A percentile compares a stretch with the other conserved stretches of the same genome.
These are phyloP conservation scores for Trichomycterus rosablanca DNA, from an alignment of 2,113 vertebrate species.

Conservation along the genomic window DNA sequence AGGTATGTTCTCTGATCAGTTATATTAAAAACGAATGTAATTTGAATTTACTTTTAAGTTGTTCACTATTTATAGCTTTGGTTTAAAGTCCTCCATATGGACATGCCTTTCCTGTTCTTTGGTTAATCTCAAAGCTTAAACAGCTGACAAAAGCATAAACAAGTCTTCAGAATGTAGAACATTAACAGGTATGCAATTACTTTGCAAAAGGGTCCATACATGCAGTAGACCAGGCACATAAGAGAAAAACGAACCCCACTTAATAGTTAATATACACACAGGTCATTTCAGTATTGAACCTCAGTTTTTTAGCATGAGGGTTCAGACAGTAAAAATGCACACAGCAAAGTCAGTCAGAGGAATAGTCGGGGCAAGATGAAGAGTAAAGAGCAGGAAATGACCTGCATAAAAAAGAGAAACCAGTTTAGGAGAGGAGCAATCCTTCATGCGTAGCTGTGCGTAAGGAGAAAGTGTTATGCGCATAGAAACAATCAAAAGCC, in stretches of 20 bases:
- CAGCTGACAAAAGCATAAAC: constrained; percentile 11
- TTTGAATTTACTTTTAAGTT: too few relatives aligned
- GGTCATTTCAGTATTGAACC: neutral
- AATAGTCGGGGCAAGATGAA: neutral
- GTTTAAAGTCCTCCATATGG: constrained; percentile 1
- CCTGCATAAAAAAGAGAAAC: constrained; percentile 1
- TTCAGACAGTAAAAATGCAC: neutral
- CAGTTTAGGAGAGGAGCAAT: constrained; percentile 2
- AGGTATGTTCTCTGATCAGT: neutral
- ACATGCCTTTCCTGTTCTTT: constrained; percentile 24
- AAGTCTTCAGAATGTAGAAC: constrained; percentile 9
- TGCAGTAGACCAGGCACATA: constrained; percentile 10
- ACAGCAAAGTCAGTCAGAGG: constrained; percentile 6
- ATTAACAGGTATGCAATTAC: constrained; percentile 1
- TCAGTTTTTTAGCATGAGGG: neutral
- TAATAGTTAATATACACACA: constrained; percentile 23
- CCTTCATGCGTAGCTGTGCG: constrained; percentile 38
- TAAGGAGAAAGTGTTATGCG: constrained; percentile 32
- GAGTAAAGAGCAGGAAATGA: neutral
- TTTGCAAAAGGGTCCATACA: constrained; percentile 27
- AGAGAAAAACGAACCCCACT: constrained; percentile 17
- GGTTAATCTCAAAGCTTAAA: constrained; percentile 26
- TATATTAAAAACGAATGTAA: neutral
- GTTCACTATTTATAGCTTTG: neutral
- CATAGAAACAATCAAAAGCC: neutral